Evolutionary conservation across 2,888 invertebrate genomes (phyloP), one percentile per base, ranked within the genome.

Genomic region (Parapristionchus giblindavisi): DNA sequence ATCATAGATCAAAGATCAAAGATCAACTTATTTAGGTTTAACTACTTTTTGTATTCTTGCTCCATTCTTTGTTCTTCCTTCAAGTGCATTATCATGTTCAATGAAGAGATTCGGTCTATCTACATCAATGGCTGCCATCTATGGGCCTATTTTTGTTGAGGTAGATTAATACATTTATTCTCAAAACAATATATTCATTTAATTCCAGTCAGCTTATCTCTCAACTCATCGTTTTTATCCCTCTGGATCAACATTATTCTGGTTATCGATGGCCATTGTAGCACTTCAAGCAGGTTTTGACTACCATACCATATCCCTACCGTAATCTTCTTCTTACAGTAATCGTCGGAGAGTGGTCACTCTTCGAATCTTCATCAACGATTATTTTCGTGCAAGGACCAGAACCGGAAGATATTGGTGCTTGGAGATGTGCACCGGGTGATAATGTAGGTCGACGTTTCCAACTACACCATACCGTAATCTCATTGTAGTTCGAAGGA

Each of bases 131-230:
- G 74, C 81, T 54, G 76, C 77, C 48, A 78, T 83, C 24, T 79
- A 81, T 54, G 81, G 81, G n/a, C 85, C 85, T 11, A 72, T 85
- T 5, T 79, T 84, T 54, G 84, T 85, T 14, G 84, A 82, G 77
- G 81, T 80, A 36, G n/a, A n/a, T n/a, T 0, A 61, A 8, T 61
- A 38, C 61, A 24, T 34, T 24, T 36, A n/a, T n/a, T 21, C 24
- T 29, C 17, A 58, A 58, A 58, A 14, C 54, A 27, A 36, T 61
- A 29, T 36, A 34, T 34, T n/a, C 60, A 61, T 34, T 27, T 29
- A 36, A 27, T 68, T 68, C n/a, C 70, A 71, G 70, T 40, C 70
- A 1, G 56, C 40, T 34, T 71, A 56, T 29, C 56, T 71, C 24
- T 36, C 70, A 14, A 38, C 48, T 36, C 54, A 56, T 36, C 70